These are phyloP conservation scores for Mormyrops boulengeri DNA, from an alignment of 2,797 vertebrate genomes.

Conservation along the genomic window DNA sequence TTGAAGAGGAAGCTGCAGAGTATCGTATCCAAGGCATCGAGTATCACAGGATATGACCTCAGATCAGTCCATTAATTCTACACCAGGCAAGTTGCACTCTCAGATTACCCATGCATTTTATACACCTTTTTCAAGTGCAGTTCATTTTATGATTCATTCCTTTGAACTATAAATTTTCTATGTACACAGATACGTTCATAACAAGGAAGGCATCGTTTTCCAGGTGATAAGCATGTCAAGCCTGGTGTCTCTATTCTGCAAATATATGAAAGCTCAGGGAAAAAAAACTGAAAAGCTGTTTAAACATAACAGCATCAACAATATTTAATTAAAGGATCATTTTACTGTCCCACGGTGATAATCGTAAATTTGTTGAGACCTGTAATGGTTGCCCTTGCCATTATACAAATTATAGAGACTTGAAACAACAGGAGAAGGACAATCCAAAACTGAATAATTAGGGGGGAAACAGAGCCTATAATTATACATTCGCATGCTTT, in stretches of 20 bases:
- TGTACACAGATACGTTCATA: neutral
- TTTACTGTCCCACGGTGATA: neutral
- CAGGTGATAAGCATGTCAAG: neutral
- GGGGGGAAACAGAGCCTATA: neutral
- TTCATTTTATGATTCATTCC: neutral
- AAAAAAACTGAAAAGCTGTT: neutral
- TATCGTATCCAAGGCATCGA: neutral
- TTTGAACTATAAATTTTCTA: neutral
- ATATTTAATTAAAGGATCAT: neutral
- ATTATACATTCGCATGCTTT: neutral
- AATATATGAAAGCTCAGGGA: neutral
- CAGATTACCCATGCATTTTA: neutral
- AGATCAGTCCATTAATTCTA: neutral
- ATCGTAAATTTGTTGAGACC: neutral
- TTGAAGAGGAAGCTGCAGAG: neutral
- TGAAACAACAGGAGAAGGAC: neutral
- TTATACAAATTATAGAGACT: neutral
- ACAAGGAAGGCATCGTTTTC: neutral
- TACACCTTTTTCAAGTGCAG: neutral
- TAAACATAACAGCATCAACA: neutral
- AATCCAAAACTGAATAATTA: neutral
- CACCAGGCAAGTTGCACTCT: neutral
- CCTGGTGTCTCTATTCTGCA: neutral
- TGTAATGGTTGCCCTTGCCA: neutral
- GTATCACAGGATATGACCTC: neutral